A percentile compares a stretch with the other conserved stretches of the same genome.
These are phyloP conservation scores for Araneus ventricosus DNA, from an alignment of 1,140 invertebrate species.

Conservation along the genomic window DNA sequence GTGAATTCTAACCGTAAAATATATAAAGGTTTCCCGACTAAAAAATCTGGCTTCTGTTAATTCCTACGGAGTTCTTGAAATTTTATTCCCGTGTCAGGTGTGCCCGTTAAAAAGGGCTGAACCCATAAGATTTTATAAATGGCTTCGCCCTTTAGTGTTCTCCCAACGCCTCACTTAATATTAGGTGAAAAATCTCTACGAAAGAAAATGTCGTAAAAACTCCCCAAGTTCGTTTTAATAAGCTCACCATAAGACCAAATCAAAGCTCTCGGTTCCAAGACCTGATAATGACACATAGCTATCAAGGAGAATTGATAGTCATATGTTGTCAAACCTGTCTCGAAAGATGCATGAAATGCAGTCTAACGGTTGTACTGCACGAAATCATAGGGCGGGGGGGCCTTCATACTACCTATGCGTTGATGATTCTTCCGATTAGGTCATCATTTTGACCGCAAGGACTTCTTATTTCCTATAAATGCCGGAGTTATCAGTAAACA, in stretches of 20 bases:
- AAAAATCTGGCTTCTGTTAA: too few species aligned
- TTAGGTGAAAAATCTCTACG: neutral
- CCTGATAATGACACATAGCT: conserved; percentile 62
- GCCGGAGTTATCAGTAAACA: conserved; percentile 47
- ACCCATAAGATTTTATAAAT: too few species aligned
- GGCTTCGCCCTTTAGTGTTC: too few species aligned
- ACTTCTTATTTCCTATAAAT: conserved; percentile 33
- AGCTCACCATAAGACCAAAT: neutral
- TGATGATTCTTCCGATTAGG: conserved; percentile 58
- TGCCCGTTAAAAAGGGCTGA: too few species aligned
- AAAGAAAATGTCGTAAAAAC: conserved; percentile 1
- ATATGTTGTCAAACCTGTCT: conserved; percentile 70
- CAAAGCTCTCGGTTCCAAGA: conserved; percentile 25
- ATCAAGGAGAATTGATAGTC: conserved; percentile 54
- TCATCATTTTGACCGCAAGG: conserved; percentile 41
- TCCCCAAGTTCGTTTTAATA: conserved; percentile 7
- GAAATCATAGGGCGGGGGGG: neutral
- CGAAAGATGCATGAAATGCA: conserved; percentile 40
- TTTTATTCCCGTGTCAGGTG: too few species aligned
- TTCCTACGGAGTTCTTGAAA: too few species aligned
- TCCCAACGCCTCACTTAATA: too few species aligned
- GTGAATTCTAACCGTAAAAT: too few species aligned
- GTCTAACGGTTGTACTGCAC: conserved; percentile 63
- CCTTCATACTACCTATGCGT: conserved; percentile 24
- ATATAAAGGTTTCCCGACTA: too few species aligned